Percentiles rank a stretch among this genome's conserved stretches.
phyloP scores from a whole-genome alignment of 2,888 invertebrate species.

The Tupiocoris notatus region DNA sequence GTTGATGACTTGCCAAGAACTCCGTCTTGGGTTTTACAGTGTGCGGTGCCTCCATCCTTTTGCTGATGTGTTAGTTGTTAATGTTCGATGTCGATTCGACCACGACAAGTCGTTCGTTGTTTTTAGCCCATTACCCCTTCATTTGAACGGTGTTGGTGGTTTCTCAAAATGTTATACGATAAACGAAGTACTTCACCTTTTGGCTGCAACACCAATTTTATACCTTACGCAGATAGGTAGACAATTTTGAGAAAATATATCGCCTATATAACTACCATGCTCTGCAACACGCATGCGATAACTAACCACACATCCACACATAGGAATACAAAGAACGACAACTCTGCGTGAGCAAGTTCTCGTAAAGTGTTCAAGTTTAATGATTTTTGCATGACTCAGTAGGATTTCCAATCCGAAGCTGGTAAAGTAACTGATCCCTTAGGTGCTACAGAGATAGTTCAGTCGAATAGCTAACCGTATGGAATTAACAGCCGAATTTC shows the following conservation, averaged over 20 bases:
- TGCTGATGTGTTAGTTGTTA: background rate
- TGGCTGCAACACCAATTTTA: background rate
- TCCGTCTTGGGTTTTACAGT: background rate
- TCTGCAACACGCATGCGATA: background rate
- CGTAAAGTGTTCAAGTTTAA: background rate
- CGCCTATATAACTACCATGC: background rate
- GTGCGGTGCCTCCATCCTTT: background rate
- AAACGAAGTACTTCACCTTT: background rate
- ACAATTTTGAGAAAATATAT: background rate
- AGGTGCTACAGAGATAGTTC: too few relatives aligned
- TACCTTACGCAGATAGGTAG: background rate
- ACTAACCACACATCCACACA: too few relatives aligned
- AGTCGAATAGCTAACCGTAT: too few relatives aligned
- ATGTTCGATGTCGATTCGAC: background rate
- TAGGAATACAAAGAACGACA: too few relatives aligned
- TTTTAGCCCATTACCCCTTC: background rate
- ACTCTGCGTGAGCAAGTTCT: background rate
- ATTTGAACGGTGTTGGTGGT: background rate
- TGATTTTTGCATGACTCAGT: background rate
- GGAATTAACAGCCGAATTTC: too few relatives aligned
- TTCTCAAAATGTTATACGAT: background rate
- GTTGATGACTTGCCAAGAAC: slow-evolving; percentile 36
- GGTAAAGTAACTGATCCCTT: too few relatives aligned
- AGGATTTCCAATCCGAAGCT: background rate
- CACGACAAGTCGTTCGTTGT: background rate